Evolutionary conservation across 2,113 vertebrate genomes (phyloP).

Genomic region (Solea solea): DNA sequence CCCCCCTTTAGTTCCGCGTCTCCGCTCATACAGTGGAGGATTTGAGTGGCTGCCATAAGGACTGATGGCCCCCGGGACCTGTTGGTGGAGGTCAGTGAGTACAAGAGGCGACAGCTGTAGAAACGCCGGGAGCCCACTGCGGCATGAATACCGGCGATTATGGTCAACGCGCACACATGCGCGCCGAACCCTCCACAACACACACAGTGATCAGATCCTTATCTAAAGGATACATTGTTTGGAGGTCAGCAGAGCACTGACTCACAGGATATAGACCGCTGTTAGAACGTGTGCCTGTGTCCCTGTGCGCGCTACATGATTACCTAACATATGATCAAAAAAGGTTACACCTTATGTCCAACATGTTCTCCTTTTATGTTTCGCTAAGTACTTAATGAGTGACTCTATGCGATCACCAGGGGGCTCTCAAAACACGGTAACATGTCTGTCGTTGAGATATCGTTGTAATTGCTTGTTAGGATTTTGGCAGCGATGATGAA

Average conservation of each 20-base stretch:
- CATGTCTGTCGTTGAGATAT: too few species aligned
- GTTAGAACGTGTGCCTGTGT: conserved; percentile 60
- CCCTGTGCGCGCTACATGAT: conserved; percentile 23
- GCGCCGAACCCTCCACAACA: conserved; percentile 28
- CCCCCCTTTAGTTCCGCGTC: conserved; percentile 3
- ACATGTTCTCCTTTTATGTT: conserved; percentile 7
- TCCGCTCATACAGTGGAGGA: conserved; percentile 45
- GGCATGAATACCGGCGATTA: conserved; percentile 75
- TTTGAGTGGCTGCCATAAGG: conserved; percentile 64
- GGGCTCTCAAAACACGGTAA: neutral
- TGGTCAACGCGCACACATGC: conserved; percentile 42
- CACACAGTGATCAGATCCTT: conserved; percentile 70
- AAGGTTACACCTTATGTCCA: conserved; percentile 18
- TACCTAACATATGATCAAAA: conserved; percentile 43
- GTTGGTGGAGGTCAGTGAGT: conserved; percentile 74
- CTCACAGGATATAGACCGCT: conserved; percentile 69
- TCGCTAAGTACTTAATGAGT: neutral
- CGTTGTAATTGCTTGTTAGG: too few species aligned
- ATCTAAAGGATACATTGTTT: conserved; percentile 80
- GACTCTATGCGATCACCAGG: neutral
- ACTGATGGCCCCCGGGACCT: conserved; percentile 70
- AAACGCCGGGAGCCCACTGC: conserved; percentile 69
- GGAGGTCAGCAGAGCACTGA: conserved; percentile 46
- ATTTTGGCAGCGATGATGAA: too few species aligned
- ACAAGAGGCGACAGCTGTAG: conserved; percentile 78